Base-by-base conservation (phyloP, 2,888 invertebrate genomes). In the Uropetala carovei region DNA sequence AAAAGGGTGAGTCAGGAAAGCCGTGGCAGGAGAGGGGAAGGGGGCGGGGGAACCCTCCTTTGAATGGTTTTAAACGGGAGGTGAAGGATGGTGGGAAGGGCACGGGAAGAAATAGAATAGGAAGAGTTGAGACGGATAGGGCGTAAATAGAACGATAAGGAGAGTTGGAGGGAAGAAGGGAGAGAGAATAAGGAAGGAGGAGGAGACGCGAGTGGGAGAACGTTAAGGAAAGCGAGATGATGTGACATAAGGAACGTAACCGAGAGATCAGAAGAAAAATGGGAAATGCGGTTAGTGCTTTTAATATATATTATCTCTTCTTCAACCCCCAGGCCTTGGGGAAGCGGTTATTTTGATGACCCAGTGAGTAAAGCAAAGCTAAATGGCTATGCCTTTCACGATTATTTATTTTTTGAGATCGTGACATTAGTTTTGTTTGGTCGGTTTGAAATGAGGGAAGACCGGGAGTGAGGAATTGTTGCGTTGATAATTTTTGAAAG, bases 101-200 rank as follows among this genome's bases (percentile, higher is more conserved):
- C 18, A 43, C 5, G 68, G 22, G 64, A 27, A 56, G 14, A 30
- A 30, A 30, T 60, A 11, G 86, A 60, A 60, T 27, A 18, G 60
- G 27, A 86, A 9, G 30, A 43, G 22, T 10, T 85, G 60, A 30
- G 60, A 16, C 5, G 16, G 3, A 60, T 10, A 43, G 30, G 16
- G 59, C 60, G 14, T 86, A 86, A 86, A 86, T 86, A 86, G n/a
- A 27, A 58, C 59, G 86, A 86, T 60, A 27, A 57, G 27, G 75
- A 75, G 43, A 75, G n/a, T n/a, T n/a, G 0, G n/a, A 27, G 11
- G 27, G 27, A 75, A 22, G 22, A 11, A 10, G 27, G 27, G 8
- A 5, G 60, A 5, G 60, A 16, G 60, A 18, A 60, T 16, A 16
- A 13, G 27, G 16, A 75, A 75, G 27, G 10, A 27, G 27, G 0